Percentiles rank a stretch among this genome's conserved stretches.
Conservation (phyloP, 2,888 invertebrate species). For the Thelaira solivaga region DNA sequence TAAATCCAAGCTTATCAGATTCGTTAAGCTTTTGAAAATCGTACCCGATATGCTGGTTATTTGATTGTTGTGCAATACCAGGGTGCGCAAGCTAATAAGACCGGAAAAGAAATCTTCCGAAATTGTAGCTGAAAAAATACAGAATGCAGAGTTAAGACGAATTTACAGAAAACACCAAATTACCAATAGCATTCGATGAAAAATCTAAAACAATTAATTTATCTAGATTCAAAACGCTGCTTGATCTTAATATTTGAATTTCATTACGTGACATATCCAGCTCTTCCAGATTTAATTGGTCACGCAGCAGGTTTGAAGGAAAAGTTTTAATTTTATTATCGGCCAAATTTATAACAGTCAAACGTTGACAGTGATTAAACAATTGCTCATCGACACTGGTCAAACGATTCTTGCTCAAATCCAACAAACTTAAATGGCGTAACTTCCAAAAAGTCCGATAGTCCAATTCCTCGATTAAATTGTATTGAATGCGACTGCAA, state of each 20-base stretch:
- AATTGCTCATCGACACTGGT: conserved; percentile 78
- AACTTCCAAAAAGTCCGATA: conserved; percentile 78
- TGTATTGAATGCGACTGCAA: conserved; percentile 80
- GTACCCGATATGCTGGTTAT: conserved; percentile 74
- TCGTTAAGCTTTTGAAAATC: conserved; percentile 71
- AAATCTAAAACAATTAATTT: conserved; percentile 80
- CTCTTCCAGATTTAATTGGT: conserved; percentile 80
- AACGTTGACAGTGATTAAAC: conserved; percentile 77
- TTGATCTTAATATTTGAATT: conserved; percentile 78
- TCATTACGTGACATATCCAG: conserved; percentile 82
- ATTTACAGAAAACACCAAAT: conserved; percentile 14
- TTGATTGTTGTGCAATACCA: conserved; percentile 78
- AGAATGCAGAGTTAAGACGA: too few relatives aligned
- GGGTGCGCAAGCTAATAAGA: conserved; percentile 70
- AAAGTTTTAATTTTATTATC: conserved; percentile 78
- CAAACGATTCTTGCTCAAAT: conserved; percentile 81
- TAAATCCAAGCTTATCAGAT: conserved; percentile 72
- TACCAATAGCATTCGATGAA: conserved; percentile 80
- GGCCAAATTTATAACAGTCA: conserved; percentile 74
- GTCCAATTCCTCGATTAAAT: conserved; percentile 79
- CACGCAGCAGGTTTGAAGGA: conserved; percentile 78
- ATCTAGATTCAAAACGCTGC: conserved; percentile 78
- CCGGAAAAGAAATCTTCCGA: conserved; percentile 73
- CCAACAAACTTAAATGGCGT: conserved; percentile 80
- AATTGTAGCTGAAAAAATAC: conserved; percentile 63